phyloP scores from a whole-genome alignment of 2,888 invertebrate species.

The Gortyna flavago region DNA sequence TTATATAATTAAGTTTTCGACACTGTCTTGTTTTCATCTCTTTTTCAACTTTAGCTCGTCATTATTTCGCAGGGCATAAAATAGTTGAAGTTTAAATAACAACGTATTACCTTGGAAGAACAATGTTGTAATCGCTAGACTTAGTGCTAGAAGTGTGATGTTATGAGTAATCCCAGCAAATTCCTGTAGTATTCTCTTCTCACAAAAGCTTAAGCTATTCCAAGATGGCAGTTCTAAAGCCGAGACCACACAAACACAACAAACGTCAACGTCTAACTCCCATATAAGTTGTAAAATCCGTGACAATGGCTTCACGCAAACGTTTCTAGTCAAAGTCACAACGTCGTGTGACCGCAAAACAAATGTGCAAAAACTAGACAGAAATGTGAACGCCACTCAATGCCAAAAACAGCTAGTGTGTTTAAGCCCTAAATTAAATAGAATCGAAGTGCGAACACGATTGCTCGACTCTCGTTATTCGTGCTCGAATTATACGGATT shows the following conservation, averaged over 20 bases:
- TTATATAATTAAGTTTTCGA: neutral
- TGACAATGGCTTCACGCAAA: conserved; percentile 48
- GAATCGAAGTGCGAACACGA: conserved; percentile 42
- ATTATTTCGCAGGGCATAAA: neutral
- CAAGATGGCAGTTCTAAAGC: conserved; percentile 10
- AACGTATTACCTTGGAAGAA: neutral
- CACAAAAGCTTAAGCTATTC: conserved; percentile 10
- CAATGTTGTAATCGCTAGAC: neutral
- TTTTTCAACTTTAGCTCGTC: neutral
- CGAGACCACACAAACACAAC: conserved; percentile 46
- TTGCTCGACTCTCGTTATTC: conserved; percentile 39
- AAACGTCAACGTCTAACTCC: conserved; percentile 16
- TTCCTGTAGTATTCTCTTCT: neutral
- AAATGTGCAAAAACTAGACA: conserved; percentile 30
- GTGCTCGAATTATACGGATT: conserved; percentile 54
- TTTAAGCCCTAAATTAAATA: conserved; percentile 44
- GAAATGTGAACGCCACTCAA: conserved; percentile 39
- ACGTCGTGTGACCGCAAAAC: conserved; percentile 45
- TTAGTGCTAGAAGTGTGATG: neutral
- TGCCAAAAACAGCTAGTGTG: conserved; percentile 47
- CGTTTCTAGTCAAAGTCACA: conserved; percentile 15
- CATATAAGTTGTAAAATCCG: conserved; percentile 31
- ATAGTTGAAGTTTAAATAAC: neutral
- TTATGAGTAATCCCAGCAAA: neutral
- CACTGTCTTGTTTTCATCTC: neutral